phyloP scores from a whole-genome alignment of 2,888 invertebrate genomes.

The Ormyrus thymus region DNA sequence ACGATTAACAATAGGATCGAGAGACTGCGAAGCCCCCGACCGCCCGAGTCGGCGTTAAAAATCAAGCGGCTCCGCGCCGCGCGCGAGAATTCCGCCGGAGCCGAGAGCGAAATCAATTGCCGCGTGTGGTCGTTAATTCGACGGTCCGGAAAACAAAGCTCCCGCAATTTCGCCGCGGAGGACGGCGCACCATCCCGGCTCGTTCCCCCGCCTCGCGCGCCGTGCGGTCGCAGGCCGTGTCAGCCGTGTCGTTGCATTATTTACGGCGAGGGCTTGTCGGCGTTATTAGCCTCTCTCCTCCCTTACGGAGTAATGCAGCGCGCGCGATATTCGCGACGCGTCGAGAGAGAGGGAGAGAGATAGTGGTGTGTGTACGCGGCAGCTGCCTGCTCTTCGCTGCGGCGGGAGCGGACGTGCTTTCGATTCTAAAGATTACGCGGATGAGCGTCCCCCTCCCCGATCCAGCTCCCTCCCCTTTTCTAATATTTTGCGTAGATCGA shows the following conservation, averaged over 20 bases:
- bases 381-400: not conserved
- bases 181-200: not conserved
- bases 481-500: no score
- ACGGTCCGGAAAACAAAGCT: not conserved
- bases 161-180: not conserved
- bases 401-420: conserved; percentile 40
- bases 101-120: no score
- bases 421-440: conserved; percentile 11
- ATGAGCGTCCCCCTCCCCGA: no score
- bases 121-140: not conserved
- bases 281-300: not conserved
- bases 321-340: not conserved
- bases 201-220: not conserved
- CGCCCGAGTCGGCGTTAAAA: no score
- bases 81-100: no score
- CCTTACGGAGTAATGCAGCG: not conserved
- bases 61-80: no score
- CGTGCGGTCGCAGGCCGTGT: not conserved
- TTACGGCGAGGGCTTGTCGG: conserved; percentile 7
- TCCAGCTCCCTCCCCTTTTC: no score
- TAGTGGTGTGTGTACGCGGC: not conserved
- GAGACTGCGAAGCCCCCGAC: no score
- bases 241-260: conserved; percentile 33
- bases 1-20: no score
- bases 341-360: no score